Evolutionary conservation across 1,140 invertebrate species (phyloP), one percentile per base, ranked within the genome.

Genomic region (Schlechtendalia chinensis): DNA sequence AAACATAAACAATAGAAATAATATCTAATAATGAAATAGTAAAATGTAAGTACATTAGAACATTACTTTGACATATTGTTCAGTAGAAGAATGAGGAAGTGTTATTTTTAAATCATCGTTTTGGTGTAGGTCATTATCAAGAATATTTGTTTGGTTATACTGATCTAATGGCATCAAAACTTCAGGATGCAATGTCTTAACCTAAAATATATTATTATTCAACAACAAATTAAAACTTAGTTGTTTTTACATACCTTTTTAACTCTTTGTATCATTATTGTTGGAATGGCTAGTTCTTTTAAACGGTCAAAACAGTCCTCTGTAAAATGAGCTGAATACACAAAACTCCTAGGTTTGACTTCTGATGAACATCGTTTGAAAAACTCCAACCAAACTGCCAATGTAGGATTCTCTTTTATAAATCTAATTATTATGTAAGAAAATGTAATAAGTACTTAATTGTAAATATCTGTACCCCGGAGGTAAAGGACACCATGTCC

Each of bases 161-260:
- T 72, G 47, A 72, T 53, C 69, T 72, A 72, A 27, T 54, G 69
- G n/a, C 50, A 53, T 19, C 69, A 72, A 72, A 17, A 72, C 24
- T 72, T 72, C 50, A 53, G 22, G 22, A 72, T 72, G 54, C 5
- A 17, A 72, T 69, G 22, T 72, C 69, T 72, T 72, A 72, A 16
- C 24, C 47, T 72, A 16, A 72, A 72, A 53, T n/a, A n/a, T n/a
- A n/a, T 45, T 69, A 69, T 24, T 24, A 50, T 5, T 72, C 54
- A 54, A 54, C 12, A 27, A 72, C 24, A 72, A 17, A 29, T 19
- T 27, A 47, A 27, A 71, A 72, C 16, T 17, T 27, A 16, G 47
- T 0, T 2, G 22, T 72, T 12, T 54, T 72, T 72, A 65, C 63
- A 17, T 65, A 65, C 63, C 19, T 17, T 65, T 65, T 59, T 59